Evolutionary conservation across 1,140 invertebrate genomes (phyloP), one percentile per base, ranked within the genome.

Genomic region (Centruroides sculpturatus): DNA sequence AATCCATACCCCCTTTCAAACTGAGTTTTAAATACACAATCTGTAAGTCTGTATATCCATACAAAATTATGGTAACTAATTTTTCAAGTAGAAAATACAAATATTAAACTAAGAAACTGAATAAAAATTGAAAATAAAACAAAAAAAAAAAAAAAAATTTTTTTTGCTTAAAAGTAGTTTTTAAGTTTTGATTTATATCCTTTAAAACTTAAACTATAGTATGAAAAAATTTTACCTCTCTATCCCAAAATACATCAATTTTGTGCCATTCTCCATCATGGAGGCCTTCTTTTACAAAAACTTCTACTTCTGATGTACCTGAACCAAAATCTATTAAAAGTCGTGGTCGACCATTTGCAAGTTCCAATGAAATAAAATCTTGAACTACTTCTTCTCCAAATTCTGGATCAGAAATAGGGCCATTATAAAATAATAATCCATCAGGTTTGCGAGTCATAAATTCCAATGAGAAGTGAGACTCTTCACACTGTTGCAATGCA

Each of bases 211-310:
- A 23, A 23, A 23, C n/a, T 23, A 23, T 23, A 23, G 2, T 23
- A 34, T 36, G 7, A 53, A 23, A 23, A 7, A 48, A 11, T 55
- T 54, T 60, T 47, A 65, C 64, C 50, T 94, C 92, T 12, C 88
- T 92, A 69, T 91, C 85, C 87, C 92, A 94, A 72, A 94, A 95
- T 59, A 98, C 82, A 74, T 98, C 93, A 55, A 98, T 77, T 62
- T 89, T 80, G 75, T 98, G 94, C 94, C 94, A 98, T 71, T 92
- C 88, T 3, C 92, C 92, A 73, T 97, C 92, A 71, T 91, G 87
- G 47, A 98, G 73, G 0, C 82, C 83, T 69, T 86, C 85, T 68
- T 88, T 87, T 0, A 89, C 88, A 75, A 91, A 88, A 0, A 98
- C 84, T 70, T 85, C 80, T 8, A 98, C 73, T 71, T 93, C 89